Base-by-base conservation (phyloP, 2,888 invertebrate species). In the Dorcus hopei region DNA sequence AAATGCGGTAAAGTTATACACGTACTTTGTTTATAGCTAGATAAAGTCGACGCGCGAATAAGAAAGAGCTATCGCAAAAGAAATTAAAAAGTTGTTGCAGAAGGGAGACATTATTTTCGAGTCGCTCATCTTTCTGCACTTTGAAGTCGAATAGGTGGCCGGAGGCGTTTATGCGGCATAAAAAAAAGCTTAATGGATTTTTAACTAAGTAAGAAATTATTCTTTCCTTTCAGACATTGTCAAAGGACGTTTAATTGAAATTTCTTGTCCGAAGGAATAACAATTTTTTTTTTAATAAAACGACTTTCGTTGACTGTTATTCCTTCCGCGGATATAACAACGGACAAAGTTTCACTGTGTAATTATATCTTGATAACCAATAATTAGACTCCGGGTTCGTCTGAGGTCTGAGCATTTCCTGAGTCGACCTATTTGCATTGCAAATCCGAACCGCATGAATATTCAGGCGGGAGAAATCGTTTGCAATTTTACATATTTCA, bases 291-390 rank as follows among this genome's bases (percentile, higher is more conserved):
- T 42, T 42, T 42, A 42, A 42, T 42, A 42, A 42, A 16, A 16
- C 42, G 16, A 42, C 14, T 42, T 42, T 42, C 14, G 14, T 14
- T 5, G 42, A 42, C 14, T 16, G 42, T 42, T 42, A 16, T 42
- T 42, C 16, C 42, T 42, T 42, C 16, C 42, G 14, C 11, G 4
- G 45, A 45, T 45, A 45, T 45, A 45, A 45, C 23, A 23, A 9
- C 23, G 23, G 23, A 23, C 23, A 45, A 45, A 45, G 19, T 19
- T 45, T 49, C 14, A 3, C n/a, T 49, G 19, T 9, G 49, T 68
- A 70, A 72, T 72, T 71, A 70, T 69, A 65, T 68, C 72, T 72
- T 74, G 71, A 74, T 73, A 72, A 70, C 71, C 71, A 70, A 74
- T 73, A 70, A 73, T 74, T 68, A 70, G 72, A 58, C 61, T 58